A percentile compares a stretch with the other conserved stretches of the same genome.
Conservation (phyloP, 2,888 invertebrate species). For the Cybosia mesomella region DNA sequence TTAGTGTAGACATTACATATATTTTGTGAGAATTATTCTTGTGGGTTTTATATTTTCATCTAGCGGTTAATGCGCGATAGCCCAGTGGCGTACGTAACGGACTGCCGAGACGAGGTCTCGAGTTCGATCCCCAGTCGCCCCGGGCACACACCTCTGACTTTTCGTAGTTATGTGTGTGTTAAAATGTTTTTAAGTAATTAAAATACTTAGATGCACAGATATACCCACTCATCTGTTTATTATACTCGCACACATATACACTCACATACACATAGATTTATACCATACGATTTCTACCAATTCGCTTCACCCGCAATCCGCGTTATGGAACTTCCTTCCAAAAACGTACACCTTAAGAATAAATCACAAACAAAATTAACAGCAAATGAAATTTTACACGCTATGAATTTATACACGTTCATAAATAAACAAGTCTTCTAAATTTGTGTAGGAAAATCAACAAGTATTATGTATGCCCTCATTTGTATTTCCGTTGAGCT, state of each 20-base stretch:
- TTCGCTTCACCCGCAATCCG: not conserved
- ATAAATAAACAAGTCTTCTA: not conserved
- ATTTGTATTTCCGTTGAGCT: slow-evolving; percentile 10
- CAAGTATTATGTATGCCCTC: slow-evolving; percentile 16
- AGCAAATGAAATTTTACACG: slow-evolving; percentile 1
- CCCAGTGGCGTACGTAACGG: too few relatives aligned
- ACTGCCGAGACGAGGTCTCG: too few relatives aligned
- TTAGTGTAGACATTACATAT: slow-evolving; percentile 33
- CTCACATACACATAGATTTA: not conserved
- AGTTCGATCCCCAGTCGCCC: too few relatives aligned
- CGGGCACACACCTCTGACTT: too few relatives aligned
- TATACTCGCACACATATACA: too few relatives aligned
- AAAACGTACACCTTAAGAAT: not conserved
- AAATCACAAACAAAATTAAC: not conserved
- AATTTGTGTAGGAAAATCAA: slow-evolving; percentile 7
- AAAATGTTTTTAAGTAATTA: not conserved
- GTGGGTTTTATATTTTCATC: slow-evolving; percentile 25
- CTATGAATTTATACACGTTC: not conserved
- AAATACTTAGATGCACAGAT: too few relatives aligned
- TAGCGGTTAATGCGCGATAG: not conserved
- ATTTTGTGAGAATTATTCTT: slow-evolving; percentile 33
- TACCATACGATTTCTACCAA: not conserved
- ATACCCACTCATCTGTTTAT: too few relatives aligned
- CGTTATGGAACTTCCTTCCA: not conserved
- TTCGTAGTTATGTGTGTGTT: too few relatives aligned